These are phyloP conservation scores for Phalacrocorax carbo DNA, from an alignment of 2,113 vertebrate genomes.

Conservation along the genomic window DNA sequence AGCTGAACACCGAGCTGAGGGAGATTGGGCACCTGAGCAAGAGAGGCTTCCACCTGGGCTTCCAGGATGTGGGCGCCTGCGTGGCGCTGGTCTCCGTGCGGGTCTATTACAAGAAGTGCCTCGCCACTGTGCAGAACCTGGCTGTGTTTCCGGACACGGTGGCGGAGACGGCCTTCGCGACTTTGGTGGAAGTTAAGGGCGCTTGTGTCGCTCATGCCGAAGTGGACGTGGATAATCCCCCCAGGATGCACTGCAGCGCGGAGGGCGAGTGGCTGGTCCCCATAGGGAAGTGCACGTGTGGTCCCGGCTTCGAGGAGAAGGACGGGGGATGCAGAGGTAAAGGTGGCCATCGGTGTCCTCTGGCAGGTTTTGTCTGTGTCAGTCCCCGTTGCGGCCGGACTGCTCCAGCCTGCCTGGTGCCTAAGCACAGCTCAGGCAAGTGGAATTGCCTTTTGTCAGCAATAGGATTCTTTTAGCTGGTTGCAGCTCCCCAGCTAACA, in stretches of 20 bases:
- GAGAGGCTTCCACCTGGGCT: constrained; percentile 92
- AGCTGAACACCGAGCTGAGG: constrained; percentile 95
- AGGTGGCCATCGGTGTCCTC: background rate
- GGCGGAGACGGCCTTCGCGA: constrained; percentile 89
- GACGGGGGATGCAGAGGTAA: constrained; percentile 94
- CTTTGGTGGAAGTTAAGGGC: constrained; percentile 92
- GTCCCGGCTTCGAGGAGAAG: constrained; percentile 92
- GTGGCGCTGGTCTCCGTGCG: constrained; percentile 93
- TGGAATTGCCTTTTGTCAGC: background rate
- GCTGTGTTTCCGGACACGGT: constrained; percentile 91
- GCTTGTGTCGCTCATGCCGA: constrained; percentile 89
- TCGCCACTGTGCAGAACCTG: constrained; percentile 86
- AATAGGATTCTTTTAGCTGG: background rate
- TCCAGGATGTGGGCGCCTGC: constrained; percentile 95
- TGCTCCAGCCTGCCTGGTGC: background rate
- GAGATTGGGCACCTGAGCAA: constrained; percentile 93
- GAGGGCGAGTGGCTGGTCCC: constrained; percentile 98
- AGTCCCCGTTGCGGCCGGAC: background rate
- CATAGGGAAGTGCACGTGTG: constrained; percentile 92
- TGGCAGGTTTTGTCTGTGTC: background rate
- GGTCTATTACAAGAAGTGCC: constrained; percentile 95
- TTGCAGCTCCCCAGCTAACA: background rate
- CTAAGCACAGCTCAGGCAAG: background rate
- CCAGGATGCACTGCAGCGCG: constrained; percentile 95
- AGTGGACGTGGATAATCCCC: constrained; percentile 86